Evolutionary conservation across 2,888 invertebrate species (phyloP), one percentile per base, ranked within the genome.

Genomic region (Phalera bucephala): DNA sequence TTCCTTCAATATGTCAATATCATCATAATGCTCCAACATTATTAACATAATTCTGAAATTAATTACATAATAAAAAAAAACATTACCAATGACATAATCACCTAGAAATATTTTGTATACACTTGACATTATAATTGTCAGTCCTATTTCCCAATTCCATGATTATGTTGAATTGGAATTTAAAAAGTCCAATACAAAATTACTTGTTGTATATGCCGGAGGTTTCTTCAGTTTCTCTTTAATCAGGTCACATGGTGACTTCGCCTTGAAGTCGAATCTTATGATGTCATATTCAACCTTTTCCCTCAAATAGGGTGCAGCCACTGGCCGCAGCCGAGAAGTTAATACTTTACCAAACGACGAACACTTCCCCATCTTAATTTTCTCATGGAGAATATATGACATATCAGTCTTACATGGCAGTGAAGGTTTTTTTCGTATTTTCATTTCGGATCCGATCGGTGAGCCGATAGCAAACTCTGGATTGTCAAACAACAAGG

Each of bases 181-280:
- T 6, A 29, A 11, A 17, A 29, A 19, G 8, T 29, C 29, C 29
- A 29, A 19, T 7, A 19, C 29, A 10, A 29, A 17, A 11, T 45
- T 52, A 23, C 46, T 38, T 0, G 34, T 31, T 2, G 47, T 37
- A 13, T 54, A 41, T 19, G 40, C 13, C 0, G 52, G 56, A 6
- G 72, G 77, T 10, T 69, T 68, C 22, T 58, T 52, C 33, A 69
- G 42, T 31, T 64, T 79, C 35, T 74, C 79, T 38, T 73, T 76
- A 10, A 74, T 72, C 10, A 77, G 37, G 45, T 87, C 86, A 56
- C 82, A 83, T 0, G 87, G 86, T 5, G 84, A 85, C 23, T 72
- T 73, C 3, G 79, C 78, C 6, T 59, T 62, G 23, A 87, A 87
- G 39, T 80, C 74, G 66, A 87, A 86, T 12, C 60, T 49, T 0